phyloP scores from a whole-genome alignment of 2,888 invertebrate genomes.

The Cryptus viduatorius region DNA sequence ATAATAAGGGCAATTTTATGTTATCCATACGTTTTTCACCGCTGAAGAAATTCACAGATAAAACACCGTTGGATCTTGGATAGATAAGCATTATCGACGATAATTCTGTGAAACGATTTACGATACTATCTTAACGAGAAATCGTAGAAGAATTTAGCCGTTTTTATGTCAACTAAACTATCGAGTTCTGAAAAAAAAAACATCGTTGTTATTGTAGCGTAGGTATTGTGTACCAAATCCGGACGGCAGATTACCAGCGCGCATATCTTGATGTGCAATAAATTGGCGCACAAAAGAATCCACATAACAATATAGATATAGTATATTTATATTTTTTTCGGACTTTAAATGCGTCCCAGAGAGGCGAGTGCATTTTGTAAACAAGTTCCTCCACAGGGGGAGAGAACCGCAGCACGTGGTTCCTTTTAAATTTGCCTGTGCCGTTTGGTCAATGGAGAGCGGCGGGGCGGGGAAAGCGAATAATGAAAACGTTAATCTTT shows the following conservation, averaged over 20 bases:
- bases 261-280: background rate
- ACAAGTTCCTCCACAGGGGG: conserved; percentile 34
- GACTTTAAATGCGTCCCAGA: background rate
- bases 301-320: background rate
- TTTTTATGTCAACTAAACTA: background rate
- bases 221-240: background rate
- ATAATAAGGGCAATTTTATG: background rate
- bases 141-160: background rate
- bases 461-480: background rate
- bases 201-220: conserved; percentile 5
- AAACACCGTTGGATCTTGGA: background rate
- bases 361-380: conserved; percentile 19
- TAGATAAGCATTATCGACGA: conserved; percentile 12
- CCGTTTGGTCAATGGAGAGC: background rate
- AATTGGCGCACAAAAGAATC: background rate
- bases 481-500: conserved; percentile 14
- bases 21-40: background rate
- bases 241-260: background rate
- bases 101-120: conserved; percentile 3
- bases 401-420: background rate
- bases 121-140: background rate
- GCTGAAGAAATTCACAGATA: background rate
- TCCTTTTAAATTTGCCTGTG: background rate
- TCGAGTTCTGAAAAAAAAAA: background rate
- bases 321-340: background rate